Conservation (phyloP, 2,113 vertebrate genomes). For the Phylloscopus whistleri region DNA sequence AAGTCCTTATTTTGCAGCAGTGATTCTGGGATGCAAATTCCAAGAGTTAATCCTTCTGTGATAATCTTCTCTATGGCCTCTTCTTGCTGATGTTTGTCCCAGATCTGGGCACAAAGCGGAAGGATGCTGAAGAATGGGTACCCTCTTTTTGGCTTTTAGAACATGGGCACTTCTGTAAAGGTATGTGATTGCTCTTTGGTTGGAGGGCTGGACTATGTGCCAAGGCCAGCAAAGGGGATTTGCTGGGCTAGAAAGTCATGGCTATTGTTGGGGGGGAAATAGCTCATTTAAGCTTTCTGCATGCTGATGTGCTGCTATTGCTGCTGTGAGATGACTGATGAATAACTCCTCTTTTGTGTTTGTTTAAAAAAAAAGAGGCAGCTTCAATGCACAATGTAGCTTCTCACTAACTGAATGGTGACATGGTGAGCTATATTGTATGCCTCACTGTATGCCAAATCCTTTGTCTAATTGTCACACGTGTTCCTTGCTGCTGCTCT, state of each 20-base stretch:
- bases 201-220: background rate
- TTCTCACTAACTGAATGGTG: slow-evolving; percentile 39
- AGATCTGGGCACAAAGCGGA: slow-evolving; percentile 79
- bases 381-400: slow-evolving; percentile 27
- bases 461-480: background rate
- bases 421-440: background rate
- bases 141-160: slow-evolving; percentile 75
- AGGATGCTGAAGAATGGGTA: slow-evolving; percentile 82
- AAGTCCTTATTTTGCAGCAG: background rate
- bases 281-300: slow-evolving; percentile 18
- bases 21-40: slow-evolving; percentile 33
- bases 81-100: slow-evolving; percentile 78
- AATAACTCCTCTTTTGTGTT: slow-evolving; percentile 46
- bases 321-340: slow-evolving; percentile 1
- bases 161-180: slow-evolving; percentile 87
- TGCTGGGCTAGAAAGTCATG: background rate
- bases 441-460: background rate
- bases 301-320: background rate
- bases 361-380: background rate
- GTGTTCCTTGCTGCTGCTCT: background rate
- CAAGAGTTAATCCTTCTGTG: slow-evolving; percentile 51
- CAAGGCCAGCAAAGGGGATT: background rate
- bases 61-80: slow-evolving; percentile 82
- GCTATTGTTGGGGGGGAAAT: background rate
- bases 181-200: slow-evolving; percentile 63